A percentile compares a stretch with the other conserved stretches of the same genome.
phyloP scores from a whole-genome alignment of 2,797 vertebrate species.

The Lacerta bilineata region DNA sequence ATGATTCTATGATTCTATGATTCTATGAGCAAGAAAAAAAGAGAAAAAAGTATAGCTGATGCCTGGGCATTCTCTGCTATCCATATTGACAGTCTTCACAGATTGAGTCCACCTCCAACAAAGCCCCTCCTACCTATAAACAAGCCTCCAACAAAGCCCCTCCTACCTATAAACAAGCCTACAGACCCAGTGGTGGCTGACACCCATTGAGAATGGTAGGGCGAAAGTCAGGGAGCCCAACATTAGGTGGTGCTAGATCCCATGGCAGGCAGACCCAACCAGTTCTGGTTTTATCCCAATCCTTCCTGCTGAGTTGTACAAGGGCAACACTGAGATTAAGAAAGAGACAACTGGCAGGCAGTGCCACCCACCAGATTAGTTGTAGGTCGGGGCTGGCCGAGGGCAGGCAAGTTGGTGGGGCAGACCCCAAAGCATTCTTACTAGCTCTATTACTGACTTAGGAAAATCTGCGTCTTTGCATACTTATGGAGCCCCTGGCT shows the following conservation, averaged over 20 bases:
- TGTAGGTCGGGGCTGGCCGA: too few relatives aligned
- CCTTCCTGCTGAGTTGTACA: too few relatives aligned
- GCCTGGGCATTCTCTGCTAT: neutral
- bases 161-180: neutral
- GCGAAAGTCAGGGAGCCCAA: too few relatives aligned
- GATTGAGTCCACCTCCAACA: neutral
- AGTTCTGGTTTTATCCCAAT: too few relatives aligned
- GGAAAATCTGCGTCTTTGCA: neutral
- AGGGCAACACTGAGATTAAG: too few relatives aligned
- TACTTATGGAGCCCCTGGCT: accelerated
- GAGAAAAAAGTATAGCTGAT: neutral
- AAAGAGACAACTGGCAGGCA: too few relatives aligned
- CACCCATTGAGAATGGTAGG: too few relatives aligned
- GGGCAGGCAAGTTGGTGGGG: too few relatives aligned
- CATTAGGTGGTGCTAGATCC: too few relatives aligned
- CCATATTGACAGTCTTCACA: neutral
- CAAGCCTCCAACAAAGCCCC: neutral
- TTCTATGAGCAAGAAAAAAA: neutral
- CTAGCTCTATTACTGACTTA: neutral
- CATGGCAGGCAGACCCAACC: too few relatives aligned
- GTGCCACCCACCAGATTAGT: too few relatives aligned
- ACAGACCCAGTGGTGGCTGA: neutral
- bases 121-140: neutral
- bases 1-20: too few relatives aligned
- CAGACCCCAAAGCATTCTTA: neutral